Conservation (phyloP, 2,888 invertebrate species). For the Dolichopus griseipennis region DNA sequence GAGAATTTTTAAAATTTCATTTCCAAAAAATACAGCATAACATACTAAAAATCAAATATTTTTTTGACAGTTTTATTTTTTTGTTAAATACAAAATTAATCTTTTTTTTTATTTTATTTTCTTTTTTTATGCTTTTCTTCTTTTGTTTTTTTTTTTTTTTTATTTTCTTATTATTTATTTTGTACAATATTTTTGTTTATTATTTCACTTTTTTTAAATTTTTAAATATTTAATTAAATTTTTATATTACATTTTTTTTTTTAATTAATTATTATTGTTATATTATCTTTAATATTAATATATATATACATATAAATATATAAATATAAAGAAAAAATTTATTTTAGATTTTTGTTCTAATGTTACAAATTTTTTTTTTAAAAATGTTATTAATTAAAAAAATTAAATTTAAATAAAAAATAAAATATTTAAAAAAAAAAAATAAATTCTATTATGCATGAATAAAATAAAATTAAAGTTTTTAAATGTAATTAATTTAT, state of each 20-base stretch:
- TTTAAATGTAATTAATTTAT: background rate
- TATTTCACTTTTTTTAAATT: background rate
- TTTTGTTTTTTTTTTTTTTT: too few species aligned
- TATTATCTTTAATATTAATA: too few species aligned
- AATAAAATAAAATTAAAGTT: background rate
- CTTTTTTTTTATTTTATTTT: too few species aligned
- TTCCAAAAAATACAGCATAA: too few species aligned
- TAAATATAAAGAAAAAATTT: background rate
- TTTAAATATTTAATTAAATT: background rate
- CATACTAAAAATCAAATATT: too few species aligned
- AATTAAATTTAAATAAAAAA: background rate
- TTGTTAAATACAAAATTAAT: too few species aligned
- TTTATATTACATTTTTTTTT: background rate
- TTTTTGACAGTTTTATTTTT: too few species aligned
- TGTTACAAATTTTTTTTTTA: background rate
- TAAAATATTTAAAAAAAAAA: background rate
- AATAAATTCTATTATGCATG: background rate
- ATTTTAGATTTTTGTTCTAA: slow-evolving; percentile 6
- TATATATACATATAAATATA: too few species aligned
- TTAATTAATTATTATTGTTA: too few species aligned
- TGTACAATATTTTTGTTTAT: background rate
- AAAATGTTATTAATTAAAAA: background rate
- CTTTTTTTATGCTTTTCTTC: too few species aligned
- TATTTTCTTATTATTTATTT: too few species aligned
- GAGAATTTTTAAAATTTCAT: too few species aligned